Evolutionary conservation across 2,888 invertebrate species (phyloP).

Genomic region (Drosophila birchii): DNA sequence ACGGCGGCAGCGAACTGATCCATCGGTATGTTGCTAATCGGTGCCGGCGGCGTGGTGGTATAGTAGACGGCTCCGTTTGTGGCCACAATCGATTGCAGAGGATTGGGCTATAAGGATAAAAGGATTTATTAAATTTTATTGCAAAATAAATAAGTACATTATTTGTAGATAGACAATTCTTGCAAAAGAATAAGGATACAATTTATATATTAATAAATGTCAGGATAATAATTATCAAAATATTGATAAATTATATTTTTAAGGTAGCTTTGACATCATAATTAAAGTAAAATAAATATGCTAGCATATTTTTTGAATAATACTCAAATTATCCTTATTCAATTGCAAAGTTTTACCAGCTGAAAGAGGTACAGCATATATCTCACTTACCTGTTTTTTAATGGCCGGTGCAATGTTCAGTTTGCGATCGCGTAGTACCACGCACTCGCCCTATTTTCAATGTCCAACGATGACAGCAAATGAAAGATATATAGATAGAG

Average conservation of each 20-base stretch:
- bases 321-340: not conserved
- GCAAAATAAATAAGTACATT: no score
- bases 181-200: not conserved
- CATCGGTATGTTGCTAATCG: slow-evolving; percentile 85
- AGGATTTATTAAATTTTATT: no score
- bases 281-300: not conserved
- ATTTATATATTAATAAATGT: no score
- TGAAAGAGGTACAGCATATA: not conserved
- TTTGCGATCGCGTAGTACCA: slow-evolving; percentile 91
- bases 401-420: slow-evolving; percentile 95
- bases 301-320: no score
- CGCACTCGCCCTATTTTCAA: slow-evolving; percentile 88
- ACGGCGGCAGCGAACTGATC: slow-evolving; percentile 85
- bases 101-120: slow-evolving; percentile 47
- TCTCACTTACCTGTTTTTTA: slow-evolving; percentile 89
- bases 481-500: slow-evolving; percentile 25
- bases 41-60: slow-evolving; percentile 85
- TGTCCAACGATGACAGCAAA: not conserved
- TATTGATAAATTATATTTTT: no score
- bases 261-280: no score
- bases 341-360: not conserved
- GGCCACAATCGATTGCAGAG: slow-evolving; percentile 84
- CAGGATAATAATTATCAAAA: not conserved
- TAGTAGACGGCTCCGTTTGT: slow-evolving; percentile 85
- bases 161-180: no score